These are phyloP conservation scores for Electrona antarctica DNA, from an alignment of 2,113 vertebrate genomes.

Conservation along the genomic window DNA sequence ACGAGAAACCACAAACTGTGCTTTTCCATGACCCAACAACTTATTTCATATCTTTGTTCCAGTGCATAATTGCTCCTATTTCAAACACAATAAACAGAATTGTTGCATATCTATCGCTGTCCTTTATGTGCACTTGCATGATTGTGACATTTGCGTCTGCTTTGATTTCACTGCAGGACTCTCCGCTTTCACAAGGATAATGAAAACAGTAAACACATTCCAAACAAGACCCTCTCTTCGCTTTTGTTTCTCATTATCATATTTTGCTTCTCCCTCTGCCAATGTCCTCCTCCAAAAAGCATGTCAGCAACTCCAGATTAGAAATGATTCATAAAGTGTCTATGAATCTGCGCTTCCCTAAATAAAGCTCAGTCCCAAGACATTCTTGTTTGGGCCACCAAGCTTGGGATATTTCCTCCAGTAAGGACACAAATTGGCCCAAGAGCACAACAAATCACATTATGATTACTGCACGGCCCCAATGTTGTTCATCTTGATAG, in stretches of 20 bases:
- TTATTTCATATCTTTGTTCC: conserved; percentile 51
- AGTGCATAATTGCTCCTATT: conserved; percentile 53
- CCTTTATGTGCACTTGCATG: conserved; percentile 45
- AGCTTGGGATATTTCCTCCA: conserved; percentile 46
- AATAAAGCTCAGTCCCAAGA: conserved; percentile 65
- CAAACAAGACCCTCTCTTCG: conserved; percentile 57
- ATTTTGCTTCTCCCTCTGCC: conserved; percentile 56
- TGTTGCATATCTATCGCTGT: conserved; percentile 37
- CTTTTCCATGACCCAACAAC: conserved; percentile 61
- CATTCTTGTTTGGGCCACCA: conserved; percentile 49
- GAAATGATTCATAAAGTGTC: conserved; percentile 70
- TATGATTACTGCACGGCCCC: conserved; percentile 64
- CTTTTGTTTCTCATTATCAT: conserved; percentile 73
- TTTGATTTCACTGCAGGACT: conserved; percentile 58
- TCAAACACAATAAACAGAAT: conserved; percentile 64
- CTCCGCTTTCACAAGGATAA: conserved; percentile 70
- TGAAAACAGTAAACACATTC: conserved; percentile 74
- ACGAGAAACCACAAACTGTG: conserved; percentile 47
- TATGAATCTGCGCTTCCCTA: conserved; percentile 65
- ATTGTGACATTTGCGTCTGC: conserved; percentile 68
- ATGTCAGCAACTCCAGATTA: conserved; percentile 68
- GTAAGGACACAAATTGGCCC: conserved; percentile 66
- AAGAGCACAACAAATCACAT: conserved; percentile 72
- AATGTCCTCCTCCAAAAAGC: conserved; percentile 48
- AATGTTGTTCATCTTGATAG: conserved; percentile 67